phyloP scores from a whole-genome alignment of 1,140 invertebrate genomes.

The Armadillidium nasatum region DNA sequence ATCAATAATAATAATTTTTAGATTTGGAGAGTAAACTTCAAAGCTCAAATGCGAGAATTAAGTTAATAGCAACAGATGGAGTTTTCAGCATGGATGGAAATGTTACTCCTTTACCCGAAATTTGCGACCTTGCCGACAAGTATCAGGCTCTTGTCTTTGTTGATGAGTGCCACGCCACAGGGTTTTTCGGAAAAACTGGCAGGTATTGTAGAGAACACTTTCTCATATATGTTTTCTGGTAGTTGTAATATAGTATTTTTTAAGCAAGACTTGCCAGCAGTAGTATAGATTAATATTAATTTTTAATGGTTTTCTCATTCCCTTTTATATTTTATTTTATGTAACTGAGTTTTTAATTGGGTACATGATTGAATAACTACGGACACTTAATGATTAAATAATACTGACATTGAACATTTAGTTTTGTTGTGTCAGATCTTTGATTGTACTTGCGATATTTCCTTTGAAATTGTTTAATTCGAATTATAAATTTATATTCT shows the following conservation, averaged over 20 bases:
- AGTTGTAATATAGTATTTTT: too few relatives aligned
- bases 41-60: slow-evolving; percentile 58
- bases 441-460: too few relatives aligned
- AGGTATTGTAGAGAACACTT: slow-evolving; percentile 54
- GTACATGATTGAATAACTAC: too few relatives aligned
- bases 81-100: slow-evolving; percentile 95
- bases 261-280: too few relatives aligned
- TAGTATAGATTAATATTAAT: background rate
- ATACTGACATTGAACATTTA: too few relatives aligned
- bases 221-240: too few relatives aligned
- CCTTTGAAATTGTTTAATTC: too few relatives aligned
- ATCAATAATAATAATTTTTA: slow-evolving; percentile 45
- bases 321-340: too few relatives aligned
- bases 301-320: too few relatives aligned
- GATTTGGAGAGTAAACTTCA: slow-evolving; percentile 73
- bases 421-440: too few relatives aligned
- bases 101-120: slow-evolving; percentile 70
- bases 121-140: slow-evolving; percentile 66
- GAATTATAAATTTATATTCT: background rate
- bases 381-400: too few relatives aligned
- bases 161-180: slow-evolving; percentile 90
- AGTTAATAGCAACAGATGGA: slow-evolving; percentile 87
- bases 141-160: slow-evolving; percentile 78
- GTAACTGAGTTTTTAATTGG: too few relatives aligned
- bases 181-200: slow-evolving; percentile 83